A percentile compares a stretch with the other conserved stretches of the same genome.
phyloP scores from a whole-genome alignment of 2,797 vertebrate genomes.

The Siniperca obscura region DNA sequence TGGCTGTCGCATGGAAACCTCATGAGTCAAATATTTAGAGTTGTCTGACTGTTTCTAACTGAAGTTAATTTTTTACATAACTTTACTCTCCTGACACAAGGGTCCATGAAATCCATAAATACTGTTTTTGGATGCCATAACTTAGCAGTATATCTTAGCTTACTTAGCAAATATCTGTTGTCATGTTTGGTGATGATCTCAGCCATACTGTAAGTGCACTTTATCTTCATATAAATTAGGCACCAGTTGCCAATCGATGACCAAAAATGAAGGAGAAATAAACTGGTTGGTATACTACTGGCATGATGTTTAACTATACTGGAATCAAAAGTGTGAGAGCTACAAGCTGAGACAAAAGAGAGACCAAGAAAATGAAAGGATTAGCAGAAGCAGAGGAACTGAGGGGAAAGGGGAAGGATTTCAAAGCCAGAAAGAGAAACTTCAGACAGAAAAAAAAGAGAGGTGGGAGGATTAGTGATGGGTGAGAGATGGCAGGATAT shows the following conservation, averaged over 20 bases:
- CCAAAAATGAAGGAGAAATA: constrained; percentile 5
- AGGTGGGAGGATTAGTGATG: constrained; percentile 74
- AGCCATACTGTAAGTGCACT: neutral
- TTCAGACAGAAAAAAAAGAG: constrained; percentile 57
- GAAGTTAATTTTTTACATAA: constrained; percentile 27
- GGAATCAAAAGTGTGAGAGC: constrained; percentile 44
- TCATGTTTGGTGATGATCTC: constrained; percentile 13
- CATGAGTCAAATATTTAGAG: constrained; percentile 56
- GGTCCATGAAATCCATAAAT: neutral
- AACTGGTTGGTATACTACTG: constrained; percentile 10
- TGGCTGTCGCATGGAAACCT: constrained; percentile 61
- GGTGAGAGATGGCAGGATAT: constrained; percentile 77
- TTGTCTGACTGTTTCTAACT: constrained; percentile 51
- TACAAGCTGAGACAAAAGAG: constrained; percentile 44
- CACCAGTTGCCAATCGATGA: neutral
- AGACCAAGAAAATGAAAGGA: constrained; percentile 77
- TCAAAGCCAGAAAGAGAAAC: constrained; percentile 73
- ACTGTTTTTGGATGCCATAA: neutral
- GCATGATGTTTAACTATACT: constrained; percentile 24
- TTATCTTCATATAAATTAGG: constrained; percentile 1
- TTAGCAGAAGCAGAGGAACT: constrained; percentile 70
- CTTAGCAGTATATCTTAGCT: too few species aligned
- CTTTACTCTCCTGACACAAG: constrained; percentile 5
- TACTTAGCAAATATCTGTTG: constrained; percentile 6
- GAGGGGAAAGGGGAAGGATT: constrained; percentile 68